Evolutionary conservation across 2,797 vertebrate genomes (phyloP).

Genomic region (Spheniscus humboldti): DNA sequence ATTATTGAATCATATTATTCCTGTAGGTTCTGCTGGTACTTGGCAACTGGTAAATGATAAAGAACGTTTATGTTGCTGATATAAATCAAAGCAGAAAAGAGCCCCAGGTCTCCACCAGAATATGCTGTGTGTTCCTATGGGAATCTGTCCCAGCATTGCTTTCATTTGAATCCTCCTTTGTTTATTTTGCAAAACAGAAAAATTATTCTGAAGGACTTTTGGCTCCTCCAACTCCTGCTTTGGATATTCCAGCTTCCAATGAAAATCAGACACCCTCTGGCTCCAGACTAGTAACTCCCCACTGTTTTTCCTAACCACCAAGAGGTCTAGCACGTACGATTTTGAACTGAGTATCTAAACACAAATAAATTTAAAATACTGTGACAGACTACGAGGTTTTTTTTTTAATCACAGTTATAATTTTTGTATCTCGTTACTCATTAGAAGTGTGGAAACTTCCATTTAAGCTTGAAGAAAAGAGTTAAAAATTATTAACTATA

Average conservation of each 20-base stretch:
- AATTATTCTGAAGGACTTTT: conserved; percentile 50
- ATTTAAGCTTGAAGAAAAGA: neutral
- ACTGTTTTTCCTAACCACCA: conserved; percentile 60
- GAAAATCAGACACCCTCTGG: conserved; percentile 60
- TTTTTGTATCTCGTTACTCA: neutral
- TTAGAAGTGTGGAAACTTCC: neutral
- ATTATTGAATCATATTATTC: neutral
- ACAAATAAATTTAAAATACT: conserved; percentile 32
- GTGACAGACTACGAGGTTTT: neutral
- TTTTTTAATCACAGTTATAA: conserved; percentile 14
- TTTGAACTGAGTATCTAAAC: conserved; percentile 37
- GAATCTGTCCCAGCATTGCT: conserved; percentile 11
- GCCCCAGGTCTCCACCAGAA: neutral
- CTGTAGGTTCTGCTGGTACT: neutral
- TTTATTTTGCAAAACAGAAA: conserved; percentile 57
- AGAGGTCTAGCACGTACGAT: conserved; percentile 28
- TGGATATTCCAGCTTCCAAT: conserved; percentile 47
- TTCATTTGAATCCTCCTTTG: conserved; percentile 36
- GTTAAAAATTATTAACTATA: neutral
- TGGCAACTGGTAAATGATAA: neutral
- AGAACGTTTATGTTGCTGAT: neutral
- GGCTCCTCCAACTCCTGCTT: conserved; percentile 7
- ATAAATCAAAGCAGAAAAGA: conserved; percentile 31
- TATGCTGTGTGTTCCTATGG: neutral
- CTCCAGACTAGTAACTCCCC: conserved; percentile 60